Conservation (phyloP, 2,113 vertebrate genomes). For the Merops nubicus region DNA sequence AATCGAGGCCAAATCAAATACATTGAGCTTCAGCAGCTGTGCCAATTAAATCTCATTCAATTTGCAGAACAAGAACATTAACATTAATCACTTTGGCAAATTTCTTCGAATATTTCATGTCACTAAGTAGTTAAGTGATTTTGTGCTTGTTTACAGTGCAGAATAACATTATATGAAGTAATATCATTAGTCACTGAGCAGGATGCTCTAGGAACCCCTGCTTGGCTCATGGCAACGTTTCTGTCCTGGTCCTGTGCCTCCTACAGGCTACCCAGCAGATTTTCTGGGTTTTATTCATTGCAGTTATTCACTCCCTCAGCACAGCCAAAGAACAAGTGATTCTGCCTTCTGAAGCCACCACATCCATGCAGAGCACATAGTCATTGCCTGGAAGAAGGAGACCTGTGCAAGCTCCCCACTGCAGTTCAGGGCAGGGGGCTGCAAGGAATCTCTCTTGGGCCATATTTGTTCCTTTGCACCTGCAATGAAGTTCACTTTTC, state of each 20-base stretch:
- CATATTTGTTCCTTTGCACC: neutral
- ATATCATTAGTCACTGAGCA: neutral
- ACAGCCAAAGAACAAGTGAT: neutral
- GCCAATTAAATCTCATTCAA: constrained; percentile 35
- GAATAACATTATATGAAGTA: neutral
- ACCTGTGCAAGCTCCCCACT: neutral
- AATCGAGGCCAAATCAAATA: constrained; percentile 19
- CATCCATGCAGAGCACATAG: neutral
- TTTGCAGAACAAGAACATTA: constrained; percentile 11
- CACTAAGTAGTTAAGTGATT: neutral
- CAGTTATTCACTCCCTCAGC: neutral
- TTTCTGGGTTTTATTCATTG: neutral
- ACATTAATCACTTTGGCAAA: constrained; percentile 43
- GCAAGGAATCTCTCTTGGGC: neutral
- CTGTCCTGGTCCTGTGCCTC: neutral
- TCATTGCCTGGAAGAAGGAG: neutral
- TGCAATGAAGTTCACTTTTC: neutral
- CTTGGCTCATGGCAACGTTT: neutral
- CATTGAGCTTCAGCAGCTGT: constrained; percentile 28
- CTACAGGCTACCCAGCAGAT: neutral
- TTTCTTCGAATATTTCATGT: neutral
- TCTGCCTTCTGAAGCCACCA: neutral
- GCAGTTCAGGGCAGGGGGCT: neutral
- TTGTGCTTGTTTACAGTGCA: constrained; percentile 10
- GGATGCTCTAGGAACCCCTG: neutral